Conservation (phyloP, 92 coral and sea anemone species). For the Porites divaricata region DNA sequence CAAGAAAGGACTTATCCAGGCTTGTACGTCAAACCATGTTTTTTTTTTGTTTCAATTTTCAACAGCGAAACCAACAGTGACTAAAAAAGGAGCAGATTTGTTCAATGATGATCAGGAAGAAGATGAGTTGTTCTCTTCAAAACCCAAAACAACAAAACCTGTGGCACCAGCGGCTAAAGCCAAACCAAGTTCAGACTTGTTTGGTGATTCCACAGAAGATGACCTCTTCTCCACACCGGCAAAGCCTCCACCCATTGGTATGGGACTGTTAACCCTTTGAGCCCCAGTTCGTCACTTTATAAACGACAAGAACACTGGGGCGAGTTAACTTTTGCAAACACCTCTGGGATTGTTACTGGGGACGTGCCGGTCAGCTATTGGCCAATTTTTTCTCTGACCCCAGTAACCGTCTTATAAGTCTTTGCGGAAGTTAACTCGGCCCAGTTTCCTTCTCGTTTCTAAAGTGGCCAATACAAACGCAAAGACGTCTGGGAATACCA, state of each 20-base stretch:
- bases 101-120: conserved; percentile 61
- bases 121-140: conserved; percentile 63
- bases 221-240: conserved; percentile 74
- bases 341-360: too few relatives aligned
- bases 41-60: background rate
- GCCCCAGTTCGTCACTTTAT: too few relatives aligned
- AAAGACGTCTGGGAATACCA: too few relatives aligned
- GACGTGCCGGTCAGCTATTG: too few relatives aligned
- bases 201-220: conserved; percentile 80
- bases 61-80: conserved; percentile 29
- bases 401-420: too few relatives aligned
- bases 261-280: background rate
- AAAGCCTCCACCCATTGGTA: conserved; percentile 28
- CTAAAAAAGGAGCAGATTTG: conserved; percentile 39
- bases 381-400: too few relatives aligned
- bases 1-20: too few relatives aligned
- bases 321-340: too few relatives aligned
- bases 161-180: conserved; percentile 64
- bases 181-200: conserved; percentile 75
- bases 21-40: background rate
- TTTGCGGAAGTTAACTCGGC: too few relatives aligned
- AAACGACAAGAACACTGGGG: too few relatives aligned
- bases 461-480: too few relatives aligned
- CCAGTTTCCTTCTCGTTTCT: too few relatives aligned
- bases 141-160: conserved; percentile 58